Conservation (phyloP, 2,888 invertebrate species). For the Panopea generosa region DNA sequence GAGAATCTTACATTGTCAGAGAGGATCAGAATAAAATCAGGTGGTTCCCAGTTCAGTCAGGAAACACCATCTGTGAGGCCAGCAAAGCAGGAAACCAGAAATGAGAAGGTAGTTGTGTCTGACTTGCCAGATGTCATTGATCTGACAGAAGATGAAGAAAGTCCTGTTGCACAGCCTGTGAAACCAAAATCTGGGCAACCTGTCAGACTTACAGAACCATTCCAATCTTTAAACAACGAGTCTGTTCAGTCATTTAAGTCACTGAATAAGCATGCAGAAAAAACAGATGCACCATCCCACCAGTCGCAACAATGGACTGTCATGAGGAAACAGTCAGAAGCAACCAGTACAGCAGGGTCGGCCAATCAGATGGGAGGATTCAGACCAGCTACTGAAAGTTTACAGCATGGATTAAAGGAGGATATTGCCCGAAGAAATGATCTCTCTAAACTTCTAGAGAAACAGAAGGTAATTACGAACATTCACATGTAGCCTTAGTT, state of each 20-base stretch:
- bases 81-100: slow-evolving; percentile 7
- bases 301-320: slow-evolving; percentile 46
- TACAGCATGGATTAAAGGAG: slow-evolving; percentile 41
- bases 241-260: slow-evolving; percentile 37
- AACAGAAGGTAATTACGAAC: slow-evolving; percentile 58
- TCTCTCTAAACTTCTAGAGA: slow-evolving; percentile 49
- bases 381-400: slow-evolving; percentile 5
- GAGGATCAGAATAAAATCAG: slow-evolving; percentile 49
- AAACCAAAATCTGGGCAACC: not conserved
- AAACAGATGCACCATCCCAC: slow-evolving; percentile 1
- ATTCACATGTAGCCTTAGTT: too few species aligned
- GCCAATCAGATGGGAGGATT: not conserved
- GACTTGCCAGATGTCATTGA: slow-evolving; percentile 58
- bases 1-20: slow-evolving; percentile 42
- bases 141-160: slow-evolving; percentile 59
- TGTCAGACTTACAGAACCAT: not conserved
- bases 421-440: slow-evolving; percentile 57
- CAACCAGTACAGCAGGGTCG: not conserved
- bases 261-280: slow-evolving; percentile 33
- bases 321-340: slow-evolving; percentile 32
- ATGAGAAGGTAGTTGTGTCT: slow-evolving; percentile 3
- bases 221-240: not conserved
- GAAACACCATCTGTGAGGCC: not conserved
- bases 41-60: not conserved
- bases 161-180: slow-evolving; percentile 19